Conservation (phyloP, 1,140 invertebrate species). For the Drosophila repleta region DNA sequence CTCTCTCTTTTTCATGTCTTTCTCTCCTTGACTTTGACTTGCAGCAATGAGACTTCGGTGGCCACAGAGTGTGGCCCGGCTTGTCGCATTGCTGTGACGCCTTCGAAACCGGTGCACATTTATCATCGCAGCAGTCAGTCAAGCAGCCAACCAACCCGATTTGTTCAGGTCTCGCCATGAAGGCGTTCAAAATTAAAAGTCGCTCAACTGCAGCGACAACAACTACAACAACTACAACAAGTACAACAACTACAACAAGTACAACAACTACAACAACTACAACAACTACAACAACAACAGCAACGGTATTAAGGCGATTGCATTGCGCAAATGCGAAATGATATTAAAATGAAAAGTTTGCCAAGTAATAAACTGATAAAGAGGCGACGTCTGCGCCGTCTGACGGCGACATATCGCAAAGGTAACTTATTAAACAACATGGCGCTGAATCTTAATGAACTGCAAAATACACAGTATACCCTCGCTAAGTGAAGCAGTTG, state of each 20-base stretch:
- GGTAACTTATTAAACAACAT: conserved; percentile 81
- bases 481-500: neutral
- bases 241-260: conserved; percentile 15
- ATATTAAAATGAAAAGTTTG: conserved; percentile 82
- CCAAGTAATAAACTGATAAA: conserved; percentile 83
- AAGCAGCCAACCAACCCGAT: conserved; percentile 59
- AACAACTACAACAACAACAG: neutral
- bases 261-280: neutral
- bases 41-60: neutral
- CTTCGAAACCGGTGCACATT: conserved; percentile 67
- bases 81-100: conserved; percentile 32
- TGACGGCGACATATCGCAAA: conserved; percentile 77
- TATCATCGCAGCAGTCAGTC: conserved; percentile 62
- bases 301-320: conserved; percentile 47
- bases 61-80: neutral
- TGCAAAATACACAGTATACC: neutral
- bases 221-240: neutral
- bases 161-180: conserved; percentile 60
- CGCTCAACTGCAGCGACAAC: conserved; percentile 57
- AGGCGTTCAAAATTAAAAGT: conserved; percentile 82
- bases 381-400: conserved; percentile 73
- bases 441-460: conserved; percentile 54
- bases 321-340: conserved; percentile 79
- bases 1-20: neutral
- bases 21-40: conserved; percentile 41